Evolutionary conservation across 2,888 invertebrate species (phyloP), one percentile per base, ranked within the genome.

Genomic region (Alsophila aescularia): DNA sequence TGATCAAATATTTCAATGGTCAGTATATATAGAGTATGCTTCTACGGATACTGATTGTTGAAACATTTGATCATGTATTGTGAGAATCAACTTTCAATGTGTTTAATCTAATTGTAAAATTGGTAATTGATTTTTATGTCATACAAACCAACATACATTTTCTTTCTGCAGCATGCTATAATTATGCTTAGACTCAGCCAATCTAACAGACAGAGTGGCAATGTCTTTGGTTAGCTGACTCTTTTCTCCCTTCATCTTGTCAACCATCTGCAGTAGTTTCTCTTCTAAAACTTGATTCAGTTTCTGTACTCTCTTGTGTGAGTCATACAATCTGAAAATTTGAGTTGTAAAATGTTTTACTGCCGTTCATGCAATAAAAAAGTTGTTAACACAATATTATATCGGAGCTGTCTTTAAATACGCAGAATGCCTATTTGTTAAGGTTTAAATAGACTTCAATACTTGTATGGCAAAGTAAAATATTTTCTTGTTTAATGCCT

Each of bases 231-330:
- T 96, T 64, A 98, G 91, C 69, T 95, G 94, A 69, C 94, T 95
- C 81, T 98, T 97, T 81, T 98, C 98, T 48, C 96, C 95, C 81
- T 98, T 96, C 92, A 96, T 97, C 75, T 96, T 95, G 87, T 98
- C 98, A 5, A 98, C 98, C 84, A 98, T 94, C 86, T 96, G 96
- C 58, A 98, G 90, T 59, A 98, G 89, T 83, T 98, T 98, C 82
- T 98, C 98, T 91, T 98, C 98, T 70, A 98, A 92, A 69, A 96
- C 96, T 92, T 98, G 98, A 88, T 98, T 98, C 35, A 98, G 95
- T 87, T 96, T 97, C 86, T 98, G 98, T 54, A 98, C 95, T 75
- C 97, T 94, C 81, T 97, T 97, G 78, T 98, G 98, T 50, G 98
- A 97, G 79, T 98, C 98, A 87, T 96, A 95, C 67, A 98, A 93